phyloP scores from a whole-genome alignment of 2,113 vertebrate species.

The Thymallus thymallus region DNA sequence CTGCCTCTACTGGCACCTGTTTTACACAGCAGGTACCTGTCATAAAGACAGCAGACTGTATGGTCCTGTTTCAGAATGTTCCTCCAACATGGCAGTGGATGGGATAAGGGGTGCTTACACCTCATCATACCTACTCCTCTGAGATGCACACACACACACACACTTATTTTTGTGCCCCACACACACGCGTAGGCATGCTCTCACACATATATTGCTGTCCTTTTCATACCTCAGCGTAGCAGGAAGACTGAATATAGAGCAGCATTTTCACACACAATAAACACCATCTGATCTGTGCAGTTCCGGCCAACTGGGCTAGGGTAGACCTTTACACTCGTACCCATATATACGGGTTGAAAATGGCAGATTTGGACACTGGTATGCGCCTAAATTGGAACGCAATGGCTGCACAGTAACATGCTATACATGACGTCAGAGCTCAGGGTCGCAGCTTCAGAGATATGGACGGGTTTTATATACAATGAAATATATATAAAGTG shows the following conservation, averaged over 20 bases:
- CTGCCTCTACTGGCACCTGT: conserved; percentile 24
- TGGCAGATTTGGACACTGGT: no score
- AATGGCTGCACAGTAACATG: no score
- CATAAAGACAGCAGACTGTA: neutral
- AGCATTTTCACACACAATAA: neutral
- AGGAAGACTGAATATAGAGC: conserved; percentile 9
- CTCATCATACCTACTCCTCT: conserved; percentile 42
- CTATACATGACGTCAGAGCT: no score
- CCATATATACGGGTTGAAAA: no score
- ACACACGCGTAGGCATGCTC: conserved; percentile 12
- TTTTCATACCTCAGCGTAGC: conserved; percentile 13
- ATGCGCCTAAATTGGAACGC: no score
- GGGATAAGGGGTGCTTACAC: conserved; percentile 55
- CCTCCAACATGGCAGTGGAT: conserved; percentile 27
- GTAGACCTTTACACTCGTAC: no score
- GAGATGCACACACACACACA: conserved; percentile 1
- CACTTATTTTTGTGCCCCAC: conserved; percentile 10
- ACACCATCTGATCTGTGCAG: neutral
- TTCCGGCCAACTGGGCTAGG: neutral
- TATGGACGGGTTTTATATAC: no score
- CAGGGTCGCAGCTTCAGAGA: no score
- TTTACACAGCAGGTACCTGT: neutral
- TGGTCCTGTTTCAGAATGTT: conserved; percentile 27
- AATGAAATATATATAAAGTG: no score
- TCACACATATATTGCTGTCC: neutral